Base-by-base conservation (phyloP, 2,113 vertebrate species). In the Rhabdornis inornatus region DNA sequence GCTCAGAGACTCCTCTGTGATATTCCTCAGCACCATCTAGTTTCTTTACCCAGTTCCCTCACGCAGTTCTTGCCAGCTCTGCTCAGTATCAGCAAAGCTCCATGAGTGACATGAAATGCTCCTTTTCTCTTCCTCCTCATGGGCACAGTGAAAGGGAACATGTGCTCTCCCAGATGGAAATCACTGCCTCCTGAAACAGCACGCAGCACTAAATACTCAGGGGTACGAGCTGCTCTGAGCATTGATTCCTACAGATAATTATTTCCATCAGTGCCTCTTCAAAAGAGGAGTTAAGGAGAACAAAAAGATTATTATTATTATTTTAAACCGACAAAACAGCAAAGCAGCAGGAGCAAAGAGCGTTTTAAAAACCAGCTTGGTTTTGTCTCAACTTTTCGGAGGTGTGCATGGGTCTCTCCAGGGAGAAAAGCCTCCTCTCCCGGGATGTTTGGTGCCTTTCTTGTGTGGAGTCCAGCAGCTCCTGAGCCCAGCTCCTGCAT, bases 391-490 rank as follows among this genome's bases (percentile, higher is more conserved):
- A 2, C 13, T 74, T 40, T 64, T 75, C 23, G 42, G 64, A 53
- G 20, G 49, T 19, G 1, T 0, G 23, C 2, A 1, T 3, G 13
- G 33, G 37, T 52, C 13, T 12, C 11, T 2, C 8, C 30, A 13
- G 52, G 68, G 31, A 35, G 30, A 42, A 27, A 40, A 14, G 49
- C 35, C 68, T 30, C 16, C 24, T 66, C 20, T 21, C 53, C 59
- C 0, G 42, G 30, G 59, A 57, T 3, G 12, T 1, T 14, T 42
- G 40, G 40, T 13, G 61, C 5, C 9, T 57, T 52, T n/a, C 8
- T 3, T 6, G 47, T 3, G 57, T 15, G 0, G 3, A 0, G 50
- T 2, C 5, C 3, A 1, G 68, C 40, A 11, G 52, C 21, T 25
- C 21, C 2, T 3, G 24, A 8, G n/a, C 9, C 37, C 35, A 1